Percentiles rank a stretch among this genome's conserved stretches.
phyloP scores from a whole-genome alignment of 2,797 vertebrate genomes.

The Menidia menidia region DNA sequence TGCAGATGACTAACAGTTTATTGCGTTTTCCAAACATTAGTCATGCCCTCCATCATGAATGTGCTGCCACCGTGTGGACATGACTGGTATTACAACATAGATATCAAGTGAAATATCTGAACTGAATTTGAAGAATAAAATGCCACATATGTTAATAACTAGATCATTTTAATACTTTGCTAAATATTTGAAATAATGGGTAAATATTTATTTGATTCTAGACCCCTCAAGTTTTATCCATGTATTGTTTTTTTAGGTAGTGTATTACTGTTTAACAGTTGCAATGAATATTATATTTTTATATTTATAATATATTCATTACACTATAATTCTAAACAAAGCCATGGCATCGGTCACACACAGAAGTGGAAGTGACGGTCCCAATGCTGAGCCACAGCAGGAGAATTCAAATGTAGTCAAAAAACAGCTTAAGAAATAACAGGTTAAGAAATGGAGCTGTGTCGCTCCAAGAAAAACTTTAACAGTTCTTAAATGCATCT shows the following conservation, averaged over 20 bases:
- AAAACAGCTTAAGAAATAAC: not conserved
- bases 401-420: not conserved
- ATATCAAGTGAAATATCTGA: not conserved
- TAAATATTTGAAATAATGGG: not conserved
- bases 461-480: not conserved
- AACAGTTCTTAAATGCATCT: constrained; percentile 16
- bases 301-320: too few relatives aligned
- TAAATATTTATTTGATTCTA: not conserved
- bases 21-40: too few relatives aligned
- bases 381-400: not conserved
- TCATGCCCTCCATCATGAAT: not conserved
- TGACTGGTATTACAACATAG: constrained; percentile 26
- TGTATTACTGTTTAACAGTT: not conserved
- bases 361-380: constrained; percentile 6
- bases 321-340: not conserved
- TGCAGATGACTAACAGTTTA: too few relatives aligned
- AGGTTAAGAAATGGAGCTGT: not conserved
- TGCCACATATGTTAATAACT: not conserved
- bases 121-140: not conserved
- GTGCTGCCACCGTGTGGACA: constrained; percentile 55
- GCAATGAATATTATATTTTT: not conserved
- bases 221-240: not conserved
- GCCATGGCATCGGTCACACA: not conserved
- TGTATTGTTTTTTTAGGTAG: not conserved
- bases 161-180: not conserved